Evolutionary conservation across 2,888 invertebrate species (phyloP).

Genomic region (Rapana venosa): DNA sequence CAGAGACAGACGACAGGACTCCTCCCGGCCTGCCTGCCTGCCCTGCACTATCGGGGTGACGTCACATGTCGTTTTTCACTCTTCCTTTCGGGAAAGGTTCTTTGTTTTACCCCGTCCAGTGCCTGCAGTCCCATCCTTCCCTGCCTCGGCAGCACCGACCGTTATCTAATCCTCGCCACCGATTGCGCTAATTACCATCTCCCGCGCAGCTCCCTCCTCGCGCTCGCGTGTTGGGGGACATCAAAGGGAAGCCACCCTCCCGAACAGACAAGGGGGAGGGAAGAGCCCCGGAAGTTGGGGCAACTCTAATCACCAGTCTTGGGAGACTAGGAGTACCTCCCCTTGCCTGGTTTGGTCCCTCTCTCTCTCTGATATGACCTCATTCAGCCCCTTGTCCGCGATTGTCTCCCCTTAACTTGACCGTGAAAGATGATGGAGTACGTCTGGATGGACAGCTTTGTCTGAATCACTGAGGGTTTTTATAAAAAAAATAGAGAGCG

Average conservation of each 20-base stretch:
- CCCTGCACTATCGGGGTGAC: constrained; percentile 26
- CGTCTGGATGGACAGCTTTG: no score
- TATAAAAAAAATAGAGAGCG: no score
- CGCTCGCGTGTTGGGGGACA: constrained; percentile 36
- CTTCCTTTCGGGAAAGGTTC: constrained; percentile 16
- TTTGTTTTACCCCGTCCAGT: constrained; percentile 39
- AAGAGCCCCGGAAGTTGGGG: constrained; percentile 22
- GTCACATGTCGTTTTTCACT: constrained; percentile 41
- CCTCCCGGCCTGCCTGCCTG: not conserved
- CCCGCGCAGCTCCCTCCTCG: constrained; percentile 21
- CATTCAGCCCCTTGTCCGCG: no score
- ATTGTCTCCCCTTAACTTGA: not conserved
- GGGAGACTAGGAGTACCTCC: not conserved
- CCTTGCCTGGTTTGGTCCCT: not conserved
- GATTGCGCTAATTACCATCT: constrained; percentile 42
- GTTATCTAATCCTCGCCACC: constrained; percentile 46
- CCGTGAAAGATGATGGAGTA: constrained; percentile 9
- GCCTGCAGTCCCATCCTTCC: not conserved
- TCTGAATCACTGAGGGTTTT: no score
- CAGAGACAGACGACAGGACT: constrained; percentile 41
- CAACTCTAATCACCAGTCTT: constrained; percentile 9
- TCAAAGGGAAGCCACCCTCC: constrained; percentile 37
- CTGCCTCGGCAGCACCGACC: constrained; percentile 19
- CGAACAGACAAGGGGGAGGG: constrained; percentile 1
- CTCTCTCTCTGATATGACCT: not conserved